Conservation (phyloP, 2,113 vertebrate genomes). For the Aviceda subcristata region DNA sequence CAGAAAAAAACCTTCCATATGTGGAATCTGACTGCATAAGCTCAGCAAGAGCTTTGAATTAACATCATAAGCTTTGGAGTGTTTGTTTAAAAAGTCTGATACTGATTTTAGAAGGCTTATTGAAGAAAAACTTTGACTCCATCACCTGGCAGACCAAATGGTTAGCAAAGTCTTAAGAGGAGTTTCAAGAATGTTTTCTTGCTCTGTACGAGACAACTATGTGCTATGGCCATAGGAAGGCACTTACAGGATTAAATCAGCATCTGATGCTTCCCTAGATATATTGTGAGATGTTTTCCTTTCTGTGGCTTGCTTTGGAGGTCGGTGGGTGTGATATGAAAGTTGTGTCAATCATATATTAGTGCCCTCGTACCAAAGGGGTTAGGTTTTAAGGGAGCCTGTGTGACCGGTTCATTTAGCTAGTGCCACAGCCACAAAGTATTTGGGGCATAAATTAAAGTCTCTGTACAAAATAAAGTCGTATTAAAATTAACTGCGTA, state of each 20-base stretch:
- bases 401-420: neutral
- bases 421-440: neutral
- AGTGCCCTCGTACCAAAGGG: neutral
- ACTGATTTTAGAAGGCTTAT: neutral
- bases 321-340: neutral
- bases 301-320: neutral
- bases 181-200: neutral
- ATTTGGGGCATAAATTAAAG: neutral
- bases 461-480: neutral
- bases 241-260: neutral
- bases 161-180: neutral
- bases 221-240: neutral
- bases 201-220: neutral
- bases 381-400: neutral
- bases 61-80: neutral
- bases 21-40: neutral
- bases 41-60: neutral
- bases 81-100: neutral
- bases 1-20: neutral
- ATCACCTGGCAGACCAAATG: fast-evolving
- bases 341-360: neutral
- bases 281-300: neutral
- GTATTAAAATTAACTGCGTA: neutral
- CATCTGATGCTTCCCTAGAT: neutral
- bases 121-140: neutral